Base-by-base conservation (phyloP, 2,797 vertebrate genomes). In the Mus minutoides region DNA sequence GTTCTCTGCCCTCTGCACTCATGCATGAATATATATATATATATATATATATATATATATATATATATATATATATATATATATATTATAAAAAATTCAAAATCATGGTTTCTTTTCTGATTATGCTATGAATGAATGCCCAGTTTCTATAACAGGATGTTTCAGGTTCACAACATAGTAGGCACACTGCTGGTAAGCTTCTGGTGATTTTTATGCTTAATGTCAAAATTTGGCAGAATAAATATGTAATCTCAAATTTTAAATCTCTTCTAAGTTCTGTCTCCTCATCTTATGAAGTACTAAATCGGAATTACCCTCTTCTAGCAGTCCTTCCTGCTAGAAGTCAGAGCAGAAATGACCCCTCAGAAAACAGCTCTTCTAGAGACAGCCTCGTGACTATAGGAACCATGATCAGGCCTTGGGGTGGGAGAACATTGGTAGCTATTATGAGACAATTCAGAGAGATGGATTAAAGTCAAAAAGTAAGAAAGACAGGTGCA, bases 161-260 rank as follows among this genome's bases (percentile, higher is more conserved):
- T 87, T 62, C 95, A 92, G 54, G 83, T 69, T 60, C 34, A 56
- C 21, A 31, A 40, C 10, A 56, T 75, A 13, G n/a, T 22, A 71
- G 43, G 5, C 67, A 78, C 71, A 88, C n/a, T 89, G 16, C 19
- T 93, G 60, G 58, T 49, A 43, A 78, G 34, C 62, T 69, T 90
- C 71, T 40, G 78, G 54, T 83, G 19, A 58, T 79, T 94, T 94
- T 94, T 84, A 67, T 78, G 62, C 43, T 43, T 75, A 40, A 79
- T 90, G 40, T 21, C n/a, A 83, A 96, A 52, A 92, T 79, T 37
- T 84, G 91, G 37, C 17, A 86, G 52, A 78, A 67, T 64, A 71
- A 76, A 80, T 26, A 24, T 21, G 69, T 31, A 76, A 17, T 34
- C 37, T 62, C 75, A 16, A 52, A 82, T 82, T 79, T 89, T 34